These are phyloP conservation scores for Microtus ochrogaster DNA, from an alignment of 2,113 vertebrate species.

Conservation along the genomic window DNA sequence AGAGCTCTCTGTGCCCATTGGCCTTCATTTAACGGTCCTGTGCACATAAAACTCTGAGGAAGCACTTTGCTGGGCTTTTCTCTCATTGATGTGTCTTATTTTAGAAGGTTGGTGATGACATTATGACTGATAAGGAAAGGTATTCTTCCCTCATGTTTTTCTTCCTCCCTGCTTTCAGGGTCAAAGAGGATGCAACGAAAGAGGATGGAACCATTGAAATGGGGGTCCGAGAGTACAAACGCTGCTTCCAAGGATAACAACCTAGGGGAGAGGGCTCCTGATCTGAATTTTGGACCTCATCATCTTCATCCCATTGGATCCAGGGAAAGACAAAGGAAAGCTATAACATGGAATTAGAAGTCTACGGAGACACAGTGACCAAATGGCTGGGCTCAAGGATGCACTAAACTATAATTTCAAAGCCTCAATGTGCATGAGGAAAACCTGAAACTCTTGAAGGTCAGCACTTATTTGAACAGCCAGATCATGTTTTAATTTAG, in stretches of 20 bases:
- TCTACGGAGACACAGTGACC: background rate
- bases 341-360: background rate
- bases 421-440: background rate
- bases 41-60: background rate
- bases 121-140: background rate
- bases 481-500: constrained; percentile 3
- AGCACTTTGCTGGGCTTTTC: background rate
- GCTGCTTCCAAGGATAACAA: background rate
- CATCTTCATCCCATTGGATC: background rate
- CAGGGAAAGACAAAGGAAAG: background rate
- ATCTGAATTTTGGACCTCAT: background rate
- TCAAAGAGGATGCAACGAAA: background rate
- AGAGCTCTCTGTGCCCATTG: background rate
- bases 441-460: constrained; percentile 12
- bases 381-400: background rate
- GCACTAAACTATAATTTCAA: background rate
- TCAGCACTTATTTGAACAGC: constrained; percentile 4
- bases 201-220: background rate
- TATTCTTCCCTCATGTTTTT: background rate
- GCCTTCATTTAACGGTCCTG: background rate
- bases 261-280: background rate
- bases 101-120: background rate
- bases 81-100: background rate
- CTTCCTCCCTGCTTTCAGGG: background rate
- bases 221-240: background rate